Base-by-base conservation (phyloP, 2,113 vertebrate species). In the Neolamprologus caudopunctatus region DNA sequence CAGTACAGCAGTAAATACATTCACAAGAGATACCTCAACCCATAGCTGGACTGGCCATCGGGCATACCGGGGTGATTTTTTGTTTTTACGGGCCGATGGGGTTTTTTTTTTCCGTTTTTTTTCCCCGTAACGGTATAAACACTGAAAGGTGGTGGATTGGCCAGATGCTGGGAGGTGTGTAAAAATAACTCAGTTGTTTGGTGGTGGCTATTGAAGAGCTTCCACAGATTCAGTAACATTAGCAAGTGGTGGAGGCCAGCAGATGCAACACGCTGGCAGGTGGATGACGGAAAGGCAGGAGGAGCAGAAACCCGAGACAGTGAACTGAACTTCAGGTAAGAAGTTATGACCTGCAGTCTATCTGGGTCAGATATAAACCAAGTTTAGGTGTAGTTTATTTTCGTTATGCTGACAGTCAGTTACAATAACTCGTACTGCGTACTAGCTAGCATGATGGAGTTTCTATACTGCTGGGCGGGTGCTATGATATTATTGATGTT, bases 1-100 rank as follows among this genome's bases (percentile, higher is more conserved):
- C 45, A 83, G 45, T 28, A 80, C 10, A 88, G 50, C 33, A 83
- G 85, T 80, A 53, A 90, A 87, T 55, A 85, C 42, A 85, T 90
- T 54, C 86, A 85, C 47, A 79, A 55, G 54, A 31, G 11, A 92
- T 71, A 80, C 55, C 88, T 86, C 84, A 88, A 81, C 51, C 16
- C 53, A 55, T 24, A 55, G 53, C 53, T 55, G 21, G 53, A 24
- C 53, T 2, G 53, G 21, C 53, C 6, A 55, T 54, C 0, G 3
- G n/a, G 19, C 51, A 4, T 6, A n/a, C 9, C 0, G 1, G 19
- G n/a, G 53, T 4, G n/a, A 2, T 21, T 21, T 54, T 24, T 54
- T 1, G 6, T 54, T 54, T 54, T 54, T 54, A 54, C 7, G n/a
- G 53, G 53, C 53, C 6, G 1, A 24, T 54, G 6, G 24, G 24